A percentile compares a stretch with the other conserved stretches of the same genome.
Conservation (phyloP, 2,888 invertebrate species). For the Geotrupes spiniger region DNA sequence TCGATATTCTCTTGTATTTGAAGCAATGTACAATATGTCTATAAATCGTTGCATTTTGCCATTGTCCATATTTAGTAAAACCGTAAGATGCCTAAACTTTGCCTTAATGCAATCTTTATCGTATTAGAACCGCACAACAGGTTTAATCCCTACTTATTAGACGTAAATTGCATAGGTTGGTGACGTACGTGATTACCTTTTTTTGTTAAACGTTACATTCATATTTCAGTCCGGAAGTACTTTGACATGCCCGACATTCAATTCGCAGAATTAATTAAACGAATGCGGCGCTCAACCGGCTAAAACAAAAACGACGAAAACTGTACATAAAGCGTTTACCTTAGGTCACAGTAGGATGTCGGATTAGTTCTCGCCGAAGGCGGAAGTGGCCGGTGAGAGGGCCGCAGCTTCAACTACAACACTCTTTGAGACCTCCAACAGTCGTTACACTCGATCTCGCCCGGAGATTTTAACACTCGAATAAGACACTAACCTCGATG, state of each 20-base stretch:
- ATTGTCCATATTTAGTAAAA: no score
- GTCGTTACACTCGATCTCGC: background rate
- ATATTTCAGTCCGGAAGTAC: no score
- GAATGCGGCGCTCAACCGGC: slow-evolving; percentile 17
- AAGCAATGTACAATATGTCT: no score
- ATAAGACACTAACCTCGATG: slow-evolving; percentile 5
- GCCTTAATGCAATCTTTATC: no score
- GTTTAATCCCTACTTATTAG: no score
- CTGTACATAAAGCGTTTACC: slow-evolving; percentile 27
- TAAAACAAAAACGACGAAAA: slow-evolving; percentile 10
- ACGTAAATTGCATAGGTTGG: no score
- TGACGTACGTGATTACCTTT: no score
- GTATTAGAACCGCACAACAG: no score
- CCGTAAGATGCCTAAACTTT: no score
- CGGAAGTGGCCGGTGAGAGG: slow-evolving; percentile 29
- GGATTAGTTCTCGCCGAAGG: slow-evolving; percentile 27
- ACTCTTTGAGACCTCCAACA: slow-evolving; percentile 10
- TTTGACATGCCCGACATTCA: slow-evolving; percentile 19
- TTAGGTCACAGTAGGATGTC: slow-evolving; percentile 32
- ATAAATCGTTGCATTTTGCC: no score
- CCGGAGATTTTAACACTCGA: slow-evolving; percentile 2
- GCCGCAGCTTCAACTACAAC: slow-evolving; percentile 19
- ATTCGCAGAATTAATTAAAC: slow-evolving; percentile 19
- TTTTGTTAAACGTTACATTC: no score
- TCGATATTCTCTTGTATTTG: no score